Evolutionary conservation across 2,113 vertebrate species (phyloP).

Genomic region (Nycticorax nycticorax): DNA sequence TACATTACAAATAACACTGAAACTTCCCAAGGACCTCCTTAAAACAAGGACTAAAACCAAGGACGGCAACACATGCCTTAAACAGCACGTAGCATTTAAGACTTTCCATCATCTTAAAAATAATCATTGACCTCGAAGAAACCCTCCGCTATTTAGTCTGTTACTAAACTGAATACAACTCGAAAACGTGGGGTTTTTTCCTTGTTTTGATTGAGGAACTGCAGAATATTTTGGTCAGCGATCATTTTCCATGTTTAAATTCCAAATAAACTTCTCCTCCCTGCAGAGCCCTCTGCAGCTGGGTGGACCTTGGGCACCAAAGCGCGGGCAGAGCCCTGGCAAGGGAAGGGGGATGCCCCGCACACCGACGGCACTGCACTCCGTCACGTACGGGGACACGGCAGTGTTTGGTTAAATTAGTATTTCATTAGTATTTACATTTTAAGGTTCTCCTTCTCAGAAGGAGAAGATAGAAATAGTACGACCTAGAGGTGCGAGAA

Average conservation of each 20-base stretch:
- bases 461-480: not conserved
- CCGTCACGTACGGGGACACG: accelerated
- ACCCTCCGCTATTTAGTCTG: not conserved
- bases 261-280: not conserved
- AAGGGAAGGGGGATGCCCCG: accelerated
- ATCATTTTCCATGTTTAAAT: not conserved
- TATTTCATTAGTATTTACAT: not conserved
- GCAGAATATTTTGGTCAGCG: not conserved
- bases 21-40: not conserved
- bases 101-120: not conserved
- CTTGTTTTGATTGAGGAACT: not conserved
- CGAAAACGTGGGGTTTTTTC: not conserved
- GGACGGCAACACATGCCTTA: not conserved
- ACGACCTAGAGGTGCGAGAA: not conserved
- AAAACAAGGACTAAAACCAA: not conserved
- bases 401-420: not conserved
- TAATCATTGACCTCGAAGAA: not conserved
- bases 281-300: not conserved
- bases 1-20: not conserved
- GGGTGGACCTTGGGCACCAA: not conserved
- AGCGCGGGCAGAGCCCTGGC: too few species aligned
- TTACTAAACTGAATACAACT: not conserved
- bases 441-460: not conserved
- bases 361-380: not conserved
- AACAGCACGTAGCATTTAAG: not conserved